Evolutionary conservation across 64 coral and sea anemone species (phyloP), one percentile per base, ranked within the genome.

Genomic region (Dendrophyllia cribrosa): DNA sequence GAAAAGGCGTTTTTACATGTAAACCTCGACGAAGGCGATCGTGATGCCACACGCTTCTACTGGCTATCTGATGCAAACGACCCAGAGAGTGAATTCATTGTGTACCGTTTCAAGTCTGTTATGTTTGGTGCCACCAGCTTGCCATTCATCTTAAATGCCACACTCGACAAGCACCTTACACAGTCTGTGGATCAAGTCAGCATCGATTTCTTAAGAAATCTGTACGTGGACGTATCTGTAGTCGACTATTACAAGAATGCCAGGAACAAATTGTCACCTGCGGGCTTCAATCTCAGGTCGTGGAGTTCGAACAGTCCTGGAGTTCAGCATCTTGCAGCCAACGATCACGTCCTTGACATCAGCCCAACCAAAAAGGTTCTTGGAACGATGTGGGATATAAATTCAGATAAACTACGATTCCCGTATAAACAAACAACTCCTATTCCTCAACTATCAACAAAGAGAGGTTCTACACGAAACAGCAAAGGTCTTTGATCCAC

Each of bases 1-100:
- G n/a, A n/a, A n/a, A n/a, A n/a, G n/a, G n/a, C n/a, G n/a, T n/a
- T n/a, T n/a, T n/a, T 90, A 19, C 26, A 82, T 43, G 63, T 91
- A 13, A 43, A 20, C 44, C 89, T 91, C 2, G 51, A 83, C 67
- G 44, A 82, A 72, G 89, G 13, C 52, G 48, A 80, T 24, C 20
- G 63, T 13, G 77, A 91, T 60, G 67, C 26, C 16, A 91, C 76
- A 25, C 65, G 89, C 2, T 91, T 91, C 64, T 82, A 70, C 47
- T 91, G 77, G 89, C 50, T 91, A 71, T 53, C 43, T 20, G 60
- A 91, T 3, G 17, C 89, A 2, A 34, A 58, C 25, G 64, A 91
- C 14, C 89, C 48, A 13, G 89, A 91, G n/a, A 91, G 77, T 91
- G 63, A 81, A 48, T 70, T 91, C n/a, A 7, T 58, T 14, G 78